Percentiles rank a stretch among this genome's conserved stretches.
phyloP scores from a whole-genome alignment of 2,888 invertebrate species.

The Nebria brevicollis region DNA sequence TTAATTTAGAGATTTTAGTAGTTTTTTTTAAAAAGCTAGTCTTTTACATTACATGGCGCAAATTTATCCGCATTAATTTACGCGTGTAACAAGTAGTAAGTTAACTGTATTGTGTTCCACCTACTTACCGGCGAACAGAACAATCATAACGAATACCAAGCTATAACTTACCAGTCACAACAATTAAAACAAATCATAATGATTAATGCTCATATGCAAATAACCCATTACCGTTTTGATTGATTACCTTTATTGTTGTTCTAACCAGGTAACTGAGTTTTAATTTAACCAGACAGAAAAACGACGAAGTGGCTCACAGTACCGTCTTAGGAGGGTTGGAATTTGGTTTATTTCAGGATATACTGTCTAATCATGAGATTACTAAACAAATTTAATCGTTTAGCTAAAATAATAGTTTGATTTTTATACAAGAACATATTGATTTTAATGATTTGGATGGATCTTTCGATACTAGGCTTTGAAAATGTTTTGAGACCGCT shows the following conservation, averaged over 20 bases:
- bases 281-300: constrained; percentile 44
- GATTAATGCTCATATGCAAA: constrained; percentile 44
- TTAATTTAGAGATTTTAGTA: too few relatives aligned
- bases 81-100: constrained; percentile 32
- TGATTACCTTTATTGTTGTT: constrained; percentile 37
- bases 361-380: too few relatives aligned
- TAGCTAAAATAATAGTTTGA: too few relatives aligned
- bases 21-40: too few relatives aligned
- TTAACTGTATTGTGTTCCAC: constrained; percentile 23
- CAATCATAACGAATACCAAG: neutral
- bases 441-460: neutral
- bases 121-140: constrained; percentile 9
- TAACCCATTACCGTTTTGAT: constrained; percentile 31
- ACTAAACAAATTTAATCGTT: too few relatives aligned
- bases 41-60: neutral
- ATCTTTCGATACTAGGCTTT: neutral
- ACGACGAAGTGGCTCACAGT: neutral
- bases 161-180: constrained; percentile 20
- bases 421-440: too few relatives aligned
- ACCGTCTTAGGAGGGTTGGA: neutral
- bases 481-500: neutral
- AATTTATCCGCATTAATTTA: constrained; percentile 16
- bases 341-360: too few relatives aligned
- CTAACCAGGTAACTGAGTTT: constrained; percentile 41
- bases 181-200: constrained; percentile 42